Evolutionary conservation across 2,797 vertebrate species (phyloP), one percentile per base, ranked within the genome.

Genomic region (Pipistrellus pipistrellus): DNA sequence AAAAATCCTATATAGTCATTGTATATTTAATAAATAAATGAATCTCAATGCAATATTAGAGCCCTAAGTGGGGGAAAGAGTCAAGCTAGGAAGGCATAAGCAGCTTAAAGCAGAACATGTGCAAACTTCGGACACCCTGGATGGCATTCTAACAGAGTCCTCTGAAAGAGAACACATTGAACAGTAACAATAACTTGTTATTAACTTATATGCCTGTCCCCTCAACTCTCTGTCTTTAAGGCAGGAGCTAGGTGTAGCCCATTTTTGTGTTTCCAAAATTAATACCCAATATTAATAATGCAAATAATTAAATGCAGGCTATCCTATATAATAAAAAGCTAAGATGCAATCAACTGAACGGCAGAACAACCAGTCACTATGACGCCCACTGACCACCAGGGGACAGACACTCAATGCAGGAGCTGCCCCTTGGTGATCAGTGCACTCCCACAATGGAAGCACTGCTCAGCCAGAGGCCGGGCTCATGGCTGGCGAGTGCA

Each of bases 1-100:
- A 53, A 95, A 86, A 90, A 8, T 81, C 38, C 17, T 68, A 48
- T 38, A 38, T 66, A 80, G 35, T 66, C 53, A 15, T 32, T 38
- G 18, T n/a, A 59, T 83, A 59, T 68, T 85, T 85, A 89, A 88
- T 91, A 88, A 92, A 80, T 75, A 92, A 75, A 68, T 51, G 25
- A 25, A 35, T 91, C 55, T 75, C 51, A 84, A 72, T 23, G 32
- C 18, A 91, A 87, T 27, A 30, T 3, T 75, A 73, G 17, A 93
- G 14, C 35, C 35, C 27, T n/a, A 87, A 32, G 10, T 53, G 23
- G 27, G 53, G 48, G 55, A 62, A 77, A 72, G 13, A 38, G 2
- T 48, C 15, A 85, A 73, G 3, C 35, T 69, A 92, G 68, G 32
- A 91, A 95, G 85, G 1, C n/a, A 75, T 20, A 88, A 62, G 46